phyloP scores from a whole-genome alignment of 1,140 invertebrate species.

The Paralvinella palmiformis region DNA sequence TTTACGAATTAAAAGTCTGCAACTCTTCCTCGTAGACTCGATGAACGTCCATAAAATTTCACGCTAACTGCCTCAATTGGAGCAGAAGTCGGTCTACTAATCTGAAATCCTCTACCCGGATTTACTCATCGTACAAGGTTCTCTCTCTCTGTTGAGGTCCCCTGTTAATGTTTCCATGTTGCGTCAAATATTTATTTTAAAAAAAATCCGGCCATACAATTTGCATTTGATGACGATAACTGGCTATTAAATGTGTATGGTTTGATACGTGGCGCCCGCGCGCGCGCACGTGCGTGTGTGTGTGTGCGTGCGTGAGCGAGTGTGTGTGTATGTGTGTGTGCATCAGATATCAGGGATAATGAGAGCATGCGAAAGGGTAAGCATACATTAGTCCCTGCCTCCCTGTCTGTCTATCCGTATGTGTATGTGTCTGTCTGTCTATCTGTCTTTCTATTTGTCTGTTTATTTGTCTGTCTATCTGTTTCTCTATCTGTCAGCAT shows the following conservation, averaged over 20 bases:
- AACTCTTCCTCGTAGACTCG: no score
- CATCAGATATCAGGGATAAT: background rate
- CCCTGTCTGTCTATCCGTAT: background rate
- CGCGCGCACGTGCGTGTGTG: slow-evolving; percentile 1
- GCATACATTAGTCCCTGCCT: background rate
- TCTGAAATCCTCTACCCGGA: no score
- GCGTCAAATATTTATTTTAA: no score
- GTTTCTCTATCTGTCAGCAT: background rate
- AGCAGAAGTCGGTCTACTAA: no score
- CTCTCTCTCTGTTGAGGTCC: no score
- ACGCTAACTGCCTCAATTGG: no score
- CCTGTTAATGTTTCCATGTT: no score
- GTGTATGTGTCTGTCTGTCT: background rate
- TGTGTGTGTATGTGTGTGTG: background rate
- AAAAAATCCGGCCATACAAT: no score
- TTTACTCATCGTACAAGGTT: no score
- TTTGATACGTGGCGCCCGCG: background rate
- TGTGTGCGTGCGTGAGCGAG: background rate
- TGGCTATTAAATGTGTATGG: background rate
- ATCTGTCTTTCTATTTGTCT: background rate
- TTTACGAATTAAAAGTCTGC: no score
- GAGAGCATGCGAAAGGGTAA: background rate
- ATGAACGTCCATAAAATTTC: no score
- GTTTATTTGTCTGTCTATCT: background rate
- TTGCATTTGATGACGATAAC: no score